Conservation (phyloP, 64 coral and sea anemone genomes). For the Dendronephthya gigantea region DNA sequence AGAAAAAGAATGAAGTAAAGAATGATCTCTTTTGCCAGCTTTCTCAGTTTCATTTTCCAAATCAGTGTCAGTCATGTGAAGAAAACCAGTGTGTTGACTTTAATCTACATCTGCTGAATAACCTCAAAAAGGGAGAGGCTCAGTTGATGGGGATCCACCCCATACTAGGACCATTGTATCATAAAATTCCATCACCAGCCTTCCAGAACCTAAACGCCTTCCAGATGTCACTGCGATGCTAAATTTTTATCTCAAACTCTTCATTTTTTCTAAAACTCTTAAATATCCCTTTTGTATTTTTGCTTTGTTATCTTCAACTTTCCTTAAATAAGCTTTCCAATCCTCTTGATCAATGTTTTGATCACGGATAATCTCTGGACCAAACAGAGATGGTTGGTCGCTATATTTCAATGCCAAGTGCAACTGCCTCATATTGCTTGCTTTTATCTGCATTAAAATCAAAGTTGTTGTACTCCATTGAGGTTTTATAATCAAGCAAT, state of each 20-base stretch:
- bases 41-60: not conserved
- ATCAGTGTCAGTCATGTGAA: not conserved
- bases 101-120: not conserved
- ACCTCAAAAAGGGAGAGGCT: not conserved
- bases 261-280: not conserved
- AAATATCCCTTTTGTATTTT: not conserved
- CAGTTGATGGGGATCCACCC: not conserved
- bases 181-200: not conserved
- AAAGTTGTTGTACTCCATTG: constrained; percentile 26
- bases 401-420: constrained; percentile 23
- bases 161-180: not conserved
- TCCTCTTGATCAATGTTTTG: not conserved
- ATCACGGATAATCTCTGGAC: not conserved
- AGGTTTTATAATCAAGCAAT: constrained; percentile 13
- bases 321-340: not conserved
- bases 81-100: not conserved
- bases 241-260: not conserved
- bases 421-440: constrained; percentile 25
- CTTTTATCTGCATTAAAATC: constrained; percentile 32
- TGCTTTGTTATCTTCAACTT: not conserved
- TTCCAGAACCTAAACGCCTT: not conserved
- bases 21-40: not conserved
- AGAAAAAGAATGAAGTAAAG: not conserved
- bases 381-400: constrained; percentile 16
- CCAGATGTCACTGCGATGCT: not conserved